Percentiles rank a stretch among this genome's conserved stretches.
phyloP scores from a whole-genome alignment of 2,113 vertebrate species.

The Morone saxatilis region DNA sequence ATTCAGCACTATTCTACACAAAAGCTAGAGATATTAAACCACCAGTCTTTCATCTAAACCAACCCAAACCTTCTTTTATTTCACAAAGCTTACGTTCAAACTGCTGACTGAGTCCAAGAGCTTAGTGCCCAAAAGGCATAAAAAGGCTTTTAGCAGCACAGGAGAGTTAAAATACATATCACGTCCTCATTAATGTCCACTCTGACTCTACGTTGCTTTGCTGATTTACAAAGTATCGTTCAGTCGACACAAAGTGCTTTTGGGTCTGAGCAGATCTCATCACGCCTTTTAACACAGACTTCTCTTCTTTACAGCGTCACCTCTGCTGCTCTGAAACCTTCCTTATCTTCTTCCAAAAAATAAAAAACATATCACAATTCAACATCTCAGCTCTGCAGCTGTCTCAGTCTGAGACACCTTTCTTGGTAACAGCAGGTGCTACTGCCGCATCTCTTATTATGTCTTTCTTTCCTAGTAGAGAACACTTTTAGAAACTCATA shows the following conservation, averaged over 20 bases:
- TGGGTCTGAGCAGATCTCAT: constrained; percentile 11
- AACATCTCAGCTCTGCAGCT: neutral
- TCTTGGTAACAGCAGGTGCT: neutral
- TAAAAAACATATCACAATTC: neutral
- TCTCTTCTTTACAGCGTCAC: neutral
- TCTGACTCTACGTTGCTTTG: neutral
- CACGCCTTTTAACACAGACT: neutral
- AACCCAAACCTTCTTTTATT: neutral
- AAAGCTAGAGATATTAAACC: neutral
- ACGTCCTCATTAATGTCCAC: constrained; percentile 50
- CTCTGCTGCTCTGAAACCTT: constrained; percentile 14
- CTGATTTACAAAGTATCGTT: neutral
- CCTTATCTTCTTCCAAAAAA: neutral
- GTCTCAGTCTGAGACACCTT: neutral
- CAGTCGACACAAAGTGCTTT: constrained; percentile 22
- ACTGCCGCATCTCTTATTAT: neutral
- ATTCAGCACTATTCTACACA: neutral
- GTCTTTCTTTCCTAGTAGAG: neutral
- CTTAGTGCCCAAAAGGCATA: constrained; percentile 17
- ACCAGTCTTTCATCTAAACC: constrained; percentile 7
- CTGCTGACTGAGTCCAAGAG: constrained; percentile 17
- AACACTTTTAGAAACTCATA: neutral
- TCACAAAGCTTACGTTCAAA: neutral
- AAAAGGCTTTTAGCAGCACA: constrained; percentile 55
- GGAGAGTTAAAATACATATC: constrained; percentile 6